Conservation (phyloP, 1,140 invertebrate species). For the Gryon sp. region DNA sequence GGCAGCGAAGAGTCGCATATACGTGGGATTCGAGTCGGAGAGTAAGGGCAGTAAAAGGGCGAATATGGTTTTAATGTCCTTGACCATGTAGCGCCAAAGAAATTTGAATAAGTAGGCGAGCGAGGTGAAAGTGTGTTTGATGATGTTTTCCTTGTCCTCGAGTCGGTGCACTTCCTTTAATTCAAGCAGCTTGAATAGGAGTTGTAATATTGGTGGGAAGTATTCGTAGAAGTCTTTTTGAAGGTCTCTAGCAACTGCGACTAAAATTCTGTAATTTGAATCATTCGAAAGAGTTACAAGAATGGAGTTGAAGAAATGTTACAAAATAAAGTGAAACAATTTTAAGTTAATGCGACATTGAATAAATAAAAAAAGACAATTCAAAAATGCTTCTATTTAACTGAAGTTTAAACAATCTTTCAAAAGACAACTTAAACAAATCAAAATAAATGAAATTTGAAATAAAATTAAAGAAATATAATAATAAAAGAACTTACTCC, state of each 20-base stretch:
- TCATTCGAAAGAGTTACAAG: slow-evolving; percentile 1
- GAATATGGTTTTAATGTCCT: slow-evolving; percentile 87
- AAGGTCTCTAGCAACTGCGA: slow-evolving; percentile 91
- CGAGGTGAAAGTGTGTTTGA: slow-evolving; percentile 91
- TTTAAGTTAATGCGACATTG: no score
- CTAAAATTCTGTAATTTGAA: slow-evolving; percentile 83
- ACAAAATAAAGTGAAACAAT: no score
- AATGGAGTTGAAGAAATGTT: neutral
- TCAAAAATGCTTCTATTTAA: no score
- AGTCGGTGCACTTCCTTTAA: slow-evolving; percentile 83
- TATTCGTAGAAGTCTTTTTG: slow-evolving; percentile 88
- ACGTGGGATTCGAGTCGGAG: slow-evolving; percentile 84
- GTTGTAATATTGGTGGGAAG: slow-evolving; percentile 85
- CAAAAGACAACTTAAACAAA: no score
- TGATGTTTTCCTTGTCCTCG: slow-evolving; percentile 80
- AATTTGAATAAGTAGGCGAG: slow-evolving; percentile 94
- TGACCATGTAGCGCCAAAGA: slow-evolving; percentile 89
- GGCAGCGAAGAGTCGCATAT: slow-evolving; percentile 95
- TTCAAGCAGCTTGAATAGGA: slow-evolving; percentile 86
- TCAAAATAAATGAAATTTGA: neutral
- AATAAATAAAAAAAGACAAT: no score
- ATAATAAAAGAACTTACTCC: slow-evolving; percentile 83
- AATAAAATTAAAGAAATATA: neutral
- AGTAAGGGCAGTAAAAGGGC: slow-evolving; percentile 87
- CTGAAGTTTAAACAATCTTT: no score